Base-by-base conservation (phyloP, 2,888 invertebrate genomes). In the Chrysolina haemoptera region DNA sequence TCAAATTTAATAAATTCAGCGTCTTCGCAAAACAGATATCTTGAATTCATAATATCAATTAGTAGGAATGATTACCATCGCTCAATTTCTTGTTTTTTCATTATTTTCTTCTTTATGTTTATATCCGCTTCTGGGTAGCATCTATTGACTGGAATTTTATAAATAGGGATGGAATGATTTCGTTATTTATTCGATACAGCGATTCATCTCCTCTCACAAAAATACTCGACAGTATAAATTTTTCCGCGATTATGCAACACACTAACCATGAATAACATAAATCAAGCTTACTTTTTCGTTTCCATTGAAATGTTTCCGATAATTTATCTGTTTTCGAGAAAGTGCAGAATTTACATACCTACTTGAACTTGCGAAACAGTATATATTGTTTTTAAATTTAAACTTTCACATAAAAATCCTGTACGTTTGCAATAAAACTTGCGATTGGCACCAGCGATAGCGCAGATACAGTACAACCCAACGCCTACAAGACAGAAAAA, bases 341-440 rank as follows among this genome's bases (percentile, higher is more conserved):
- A 73, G 73, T 69, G 64, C 69, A 55, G 63, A 68, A 73, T 69
- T 73, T 68, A 73, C 68, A 68, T 69, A 50, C 64, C 66, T 43
- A 65, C 66, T 62, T 48, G 71, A 62, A 68, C 62, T 71, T 71
- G 62, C 68, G 53, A 71, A 67, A 71, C 67, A 71, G 66, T 66
- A 62, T 55, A 70, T 76, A 78, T 77, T 78, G 76, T 78, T 78
- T 76, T 78, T 77, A 71, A 78, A 76, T 71, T 65, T 76, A 77
- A 77, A 78, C 75, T 74, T 77, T 78, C 75, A 77, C 77, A 77
- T 74, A 72, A 76, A 77, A 76, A 74, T 70, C 71, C 71, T 72
- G 73, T 73, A 72, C 73, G 69, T 78, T 73, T 71, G 75, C 67
- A 78, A 76, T 74, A 78, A 78, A 74, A 77, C 77, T 68, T 41